Conservation (phyloP, 2,797 vertebrate genomes). For the Falco naumanni region DNA sequence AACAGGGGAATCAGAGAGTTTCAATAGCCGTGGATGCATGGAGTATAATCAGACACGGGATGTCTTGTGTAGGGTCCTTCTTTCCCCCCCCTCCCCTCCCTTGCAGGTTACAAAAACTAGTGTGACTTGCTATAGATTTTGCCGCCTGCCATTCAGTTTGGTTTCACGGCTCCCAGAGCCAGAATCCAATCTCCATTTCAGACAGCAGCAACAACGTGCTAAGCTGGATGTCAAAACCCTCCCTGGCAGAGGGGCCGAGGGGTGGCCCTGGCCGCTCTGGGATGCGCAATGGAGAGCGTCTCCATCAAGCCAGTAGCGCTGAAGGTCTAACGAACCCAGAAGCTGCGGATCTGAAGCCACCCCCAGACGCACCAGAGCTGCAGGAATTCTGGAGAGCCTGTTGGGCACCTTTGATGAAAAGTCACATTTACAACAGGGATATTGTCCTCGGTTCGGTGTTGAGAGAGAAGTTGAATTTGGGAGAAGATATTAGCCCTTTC, state of each 20-base stretch:
- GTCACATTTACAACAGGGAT: conserved; percentile 20
- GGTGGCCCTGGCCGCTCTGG: rapidly evolving
- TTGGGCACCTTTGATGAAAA: conserved; percentile 44
- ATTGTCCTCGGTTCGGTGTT: not conserved
- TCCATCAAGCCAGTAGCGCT: not conserved
- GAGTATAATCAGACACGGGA: conserved; percentile 59
- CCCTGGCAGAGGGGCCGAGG: not conserved
- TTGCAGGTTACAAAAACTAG: conserved; percentile 36
- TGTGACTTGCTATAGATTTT: not conserved
- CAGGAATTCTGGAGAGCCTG: conserved; percentile 12
- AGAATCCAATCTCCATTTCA: not conserved
- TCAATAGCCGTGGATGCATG: conserved; percentile 53
- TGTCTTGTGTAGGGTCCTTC: conserved; percentile 26
- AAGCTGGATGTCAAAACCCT: not conserved
- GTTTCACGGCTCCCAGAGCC: not conserved
- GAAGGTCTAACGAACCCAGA: not conserved
- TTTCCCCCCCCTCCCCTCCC: not conserved
- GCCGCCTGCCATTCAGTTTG: not conserved
- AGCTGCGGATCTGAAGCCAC: not conserved
- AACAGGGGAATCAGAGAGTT: conserved; percentile 61
- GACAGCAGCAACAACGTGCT: not conserved
- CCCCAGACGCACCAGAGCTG: not conserved
- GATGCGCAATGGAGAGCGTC: rapidly evolving
- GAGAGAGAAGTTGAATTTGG: conserved; percentile 18
- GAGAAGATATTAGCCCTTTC: conserved; percentile 26